Evolutionary conservation across 2,888 invertebrate species (phyloP).

Genomic region (Periphyllus acericola): DNA sequence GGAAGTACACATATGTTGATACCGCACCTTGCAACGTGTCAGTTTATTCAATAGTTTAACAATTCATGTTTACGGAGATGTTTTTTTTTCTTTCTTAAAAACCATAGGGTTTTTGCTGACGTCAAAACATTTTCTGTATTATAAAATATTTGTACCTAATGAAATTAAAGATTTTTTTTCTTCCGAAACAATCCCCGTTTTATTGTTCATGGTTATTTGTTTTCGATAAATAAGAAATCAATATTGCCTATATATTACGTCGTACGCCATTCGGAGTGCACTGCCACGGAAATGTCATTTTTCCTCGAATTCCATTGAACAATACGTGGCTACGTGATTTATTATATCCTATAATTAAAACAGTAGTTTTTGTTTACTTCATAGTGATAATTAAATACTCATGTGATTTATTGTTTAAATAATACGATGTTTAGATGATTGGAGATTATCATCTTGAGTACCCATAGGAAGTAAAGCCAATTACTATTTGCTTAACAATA

Average conservation of each 20-base stretch:
- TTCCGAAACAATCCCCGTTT: not conserved
- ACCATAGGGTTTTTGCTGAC: not conserved
- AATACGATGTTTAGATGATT: not conserved
- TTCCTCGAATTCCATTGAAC: not conserved
- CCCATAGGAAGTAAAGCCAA: too few species aligned
- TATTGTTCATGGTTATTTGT: not conserved
- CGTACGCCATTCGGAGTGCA: too few species aligned
- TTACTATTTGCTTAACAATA: too few species aligned
- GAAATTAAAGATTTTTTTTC: not conserved
- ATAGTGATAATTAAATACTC: not conserved
- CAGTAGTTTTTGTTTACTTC: not conserved
- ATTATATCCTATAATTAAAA: not conserved
- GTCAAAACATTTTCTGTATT: not conserved
- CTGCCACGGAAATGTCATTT: not conserved
- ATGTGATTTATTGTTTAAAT: not conserved
- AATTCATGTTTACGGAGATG: conserved; percentile 4
- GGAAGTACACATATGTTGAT: conserved; percentile 11
- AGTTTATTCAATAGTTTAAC: conserved; percentile 12
- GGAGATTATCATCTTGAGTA: too few species aligned
- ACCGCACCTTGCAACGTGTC: not conserved
- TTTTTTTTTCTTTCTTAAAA: not conserved
- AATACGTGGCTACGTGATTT: not conserved
- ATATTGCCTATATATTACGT: not conserved
- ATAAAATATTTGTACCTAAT: not conserved
- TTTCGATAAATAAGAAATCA: not conserved